Percentiles rank a stretch among this genome's conserved stretches.
Conservation (phyloP, 2,888 invertebrate species). For the Steromphala cineraria region DNA sequence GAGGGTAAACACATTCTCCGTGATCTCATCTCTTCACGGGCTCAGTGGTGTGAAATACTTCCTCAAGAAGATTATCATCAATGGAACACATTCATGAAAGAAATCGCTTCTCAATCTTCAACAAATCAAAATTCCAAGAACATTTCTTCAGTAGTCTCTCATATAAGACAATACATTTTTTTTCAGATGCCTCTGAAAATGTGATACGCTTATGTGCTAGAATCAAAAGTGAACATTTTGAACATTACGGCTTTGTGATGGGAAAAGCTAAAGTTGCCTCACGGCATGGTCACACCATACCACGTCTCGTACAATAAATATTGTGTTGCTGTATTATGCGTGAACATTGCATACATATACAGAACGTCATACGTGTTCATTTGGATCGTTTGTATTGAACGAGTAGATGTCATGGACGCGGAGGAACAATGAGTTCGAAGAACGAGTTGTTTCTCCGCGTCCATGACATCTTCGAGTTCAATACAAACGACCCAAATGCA, state of each 20-base stretch:
- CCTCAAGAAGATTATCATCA: not conserved
- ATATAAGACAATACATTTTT: slow-evolving; percentile 23
- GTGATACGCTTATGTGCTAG: slow-evolving; percentile 31
- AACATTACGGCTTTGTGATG: slow-evolving; percentile 11
- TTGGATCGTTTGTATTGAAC: no score
- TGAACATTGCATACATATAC: slow-evolving; percentile 5
- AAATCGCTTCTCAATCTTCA: not conserved
- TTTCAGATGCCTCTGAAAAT: slow-evolving; percentile 37
- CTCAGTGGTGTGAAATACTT: not conserved
- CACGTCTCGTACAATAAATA: slow-evolving; percentile 32
- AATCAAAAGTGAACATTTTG: not conserved
- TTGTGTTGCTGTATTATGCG: slow-evolving; percentile 30
- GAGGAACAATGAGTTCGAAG: no score
- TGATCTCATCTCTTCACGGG: not conserved
- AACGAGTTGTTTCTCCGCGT: no score
- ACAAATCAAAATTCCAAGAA: slow-evolving; percentile 18
- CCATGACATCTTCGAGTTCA: no score
- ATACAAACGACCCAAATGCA: no score
- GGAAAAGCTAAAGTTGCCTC: slow-evolving; percentile 30
- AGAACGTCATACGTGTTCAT: no score
- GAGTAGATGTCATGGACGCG: no score
- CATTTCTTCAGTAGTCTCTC: not conserved
- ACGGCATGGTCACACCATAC: slow-evolving; percentile 31
- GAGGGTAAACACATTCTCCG: slow-evolving; percentile 16
- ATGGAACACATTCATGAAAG: slow-evolving; percentile 22